These are phyloP conservation scores for Phoenicopterus ruber DNA, from an alignment of 2,113 vertebrate species.

Conservation along the genomic window DNA sequence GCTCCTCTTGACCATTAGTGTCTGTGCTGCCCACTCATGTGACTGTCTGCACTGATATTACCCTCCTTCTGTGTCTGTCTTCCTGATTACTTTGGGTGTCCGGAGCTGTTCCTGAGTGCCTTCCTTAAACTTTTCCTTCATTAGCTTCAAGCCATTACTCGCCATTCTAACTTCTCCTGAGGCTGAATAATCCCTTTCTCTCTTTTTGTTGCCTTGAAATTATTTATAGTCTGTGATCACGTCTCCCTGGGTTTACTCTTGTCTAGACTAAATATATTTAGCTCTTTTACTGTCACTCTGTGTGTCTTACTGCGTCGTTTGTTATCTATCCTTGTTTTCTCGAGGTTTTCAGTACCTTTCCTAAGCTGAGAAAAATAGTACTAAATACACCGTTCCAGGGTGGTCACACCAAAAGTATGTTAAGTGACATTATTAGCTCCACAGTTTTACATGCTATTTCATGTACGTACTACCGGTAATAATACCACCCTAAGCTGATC, in stretches of 20 bases:
- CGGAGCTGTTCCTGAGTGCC: neutral
- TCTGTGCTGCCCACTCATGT: neutral
- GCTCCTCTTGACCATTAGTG: neutral
- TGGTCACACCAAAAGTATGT: neutral
- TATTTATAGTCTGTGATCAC: slow-evolving; percentile 53
- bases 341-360: neutral
- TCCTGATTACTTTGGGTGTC: slow-evolving; percentile 14
- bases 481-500: neutral
- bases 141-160: slow-evolving; percentile 11
- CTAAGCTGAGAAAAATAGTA: neutral
- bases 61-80: neutral
- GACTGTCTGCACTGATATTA: neutral
- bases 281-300: slow-evolving; percentile 46
- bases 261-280: slow-evolving; percentile 68
- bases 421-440: neutral
- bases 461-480: neutral
- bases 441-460: neutral
- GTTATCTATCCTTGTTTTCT: slow-evolving; percentile 7
- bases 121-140: slow-evolving; percentile 29
- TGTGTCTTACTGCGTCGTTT: neutral
- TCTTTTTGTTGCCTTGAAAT: slow-evolving; percentile 30
- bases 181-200: slow-evolving; percentile 34
- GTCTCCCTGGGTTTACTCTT: slow-evolving; percentile 46
- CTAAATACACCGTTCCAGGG: neutral
- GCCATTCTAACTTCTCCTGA: slow-evolving; percentile 10